Evolutionary conservation across 2,888 invertebrate species (phyloP).

Genomic region (Sipunculus nudus): DNA sequence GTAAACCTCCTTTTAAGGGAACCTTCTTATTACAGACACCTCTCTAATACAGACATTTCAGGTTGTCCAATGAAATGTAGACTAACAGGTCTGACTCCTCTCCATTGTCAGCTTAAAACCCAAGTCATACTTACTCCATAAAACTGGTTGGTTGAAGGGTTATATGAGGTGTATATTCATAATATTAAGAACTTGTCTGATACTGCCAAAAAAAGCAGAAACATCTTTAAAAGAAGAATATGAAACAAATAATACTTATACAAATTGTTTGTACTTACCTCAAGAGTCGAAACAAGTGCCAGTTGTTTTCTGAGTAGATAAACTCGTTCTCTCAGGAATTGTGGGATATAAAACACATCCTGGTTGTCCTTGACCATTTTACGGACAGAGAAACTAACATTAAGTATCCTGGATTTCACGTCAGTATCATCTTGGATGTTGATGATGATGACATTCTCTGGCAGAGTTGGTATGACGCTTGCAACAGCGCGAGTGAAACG

Average conservation of each 20-base stretch:
- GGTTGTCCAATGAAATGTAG: too few relatives aligned
- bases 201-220: too few relatives aligned
- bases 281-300: slow-evolving; percentile 86
- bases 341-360: slow-evolving; percentile 83
- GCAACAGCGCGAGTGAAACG: slow-evolving; percentile 91
- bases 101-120: too few relatives aligned
- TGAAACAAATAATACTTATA: neutral
- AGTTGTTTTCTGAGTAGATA: slow-evolving; percentile 89
- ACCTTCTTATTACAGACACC: too few relatives aligned
- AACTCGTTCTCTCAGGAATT: slow-evolving; percentile 91
- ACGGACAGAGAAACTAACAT: slow-evolving; percentile 91
- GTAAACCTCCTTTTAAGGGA: too few relatives aligned
- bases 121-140: too few relatives aligned
- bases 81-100: too few relatives aligned
- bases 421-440: slow-evolving; percentile 93
- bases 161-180: too few relatives aligned
- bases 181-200: too few relatives aligned
- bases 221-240: neutral
- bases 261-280: slow-evolving; percentile 67
- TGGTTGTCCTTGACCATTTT: slow-evolving; percentile 42
- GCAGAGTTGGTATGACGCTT: slow-evolving; percentile 89
- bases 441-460: slow-evolving; percentile 91
- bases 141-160: too few relatives aligned
- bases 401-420: slow-evolving; percentile 81
- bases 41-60: too few relatives aligned